phyloP scores from a whole-genome alignment of 2,888 invertebrate species.

The Xanthorhoe spadicearia region DNA sequence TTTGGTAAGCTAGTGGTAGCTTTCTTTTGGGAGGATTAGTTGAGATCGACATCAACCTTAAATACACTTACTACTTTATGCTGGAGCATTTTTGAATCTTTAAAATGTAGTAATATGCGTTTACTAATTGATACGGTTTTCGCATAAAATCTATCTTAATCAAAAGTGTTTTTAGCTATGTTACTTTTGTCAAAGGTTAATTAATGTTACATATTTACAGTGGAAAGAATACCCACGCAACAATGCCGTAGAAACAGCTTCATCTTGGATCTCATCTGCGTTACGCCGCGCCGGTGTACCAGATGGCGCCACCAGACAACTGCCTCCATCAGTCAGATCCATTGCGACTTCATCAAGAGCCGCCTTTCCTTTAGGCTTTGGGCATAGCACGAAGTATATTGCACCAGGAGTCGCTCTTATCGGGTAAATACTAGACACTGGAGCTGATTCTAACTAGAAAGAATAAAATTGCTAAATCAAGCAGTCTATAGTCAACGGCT shows the following conservation, averaged over 20 bases:
- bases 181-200: background rate
- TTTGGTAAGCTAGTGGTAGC: slow-evolving; percentile 82
- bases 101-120: too few relatives aligned
- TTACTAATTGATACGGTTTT: too few relatives aligned
- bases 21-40: too few relatives aligned
- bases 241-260: slow-evolving; percentile 80
- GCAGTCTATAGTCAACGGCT: too few relatives aligned
- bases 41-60: too few relatives aligned
- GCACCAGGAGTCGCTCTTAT: slow-evolving; percentile 92
- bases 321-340: slow-evolving; percentile 88
- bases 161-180: too few relatives aligned
- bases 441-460: too few relatives aligned
- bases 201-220: slow-evolving; percentile 56
- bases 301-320: slow-evolving; percentile 81
- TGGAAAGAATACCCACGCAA: slow-evolving; percentile 86
- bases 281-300: slow-evolving; percentile 71
- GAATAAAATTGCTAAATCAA: too few relatives aligned
- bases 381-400: slow-evolving; percentile 94
- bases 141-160: too few relatives aligned
- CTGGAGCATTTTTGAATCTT: too few relatives aligned
- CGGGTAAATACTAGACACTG: slow-evolving; percentile 87
- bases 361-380: slow-evolving; percentile 95
- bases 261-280: slow-evolving; percentile 77
- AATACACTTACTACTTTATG: too few relatives aligned
- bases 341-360: slow-evolving; percentile 89